phyloP scores from a whole-genome alignment of 1,140 invertebrate species.

The Dreissena polymorpha region DNA sequence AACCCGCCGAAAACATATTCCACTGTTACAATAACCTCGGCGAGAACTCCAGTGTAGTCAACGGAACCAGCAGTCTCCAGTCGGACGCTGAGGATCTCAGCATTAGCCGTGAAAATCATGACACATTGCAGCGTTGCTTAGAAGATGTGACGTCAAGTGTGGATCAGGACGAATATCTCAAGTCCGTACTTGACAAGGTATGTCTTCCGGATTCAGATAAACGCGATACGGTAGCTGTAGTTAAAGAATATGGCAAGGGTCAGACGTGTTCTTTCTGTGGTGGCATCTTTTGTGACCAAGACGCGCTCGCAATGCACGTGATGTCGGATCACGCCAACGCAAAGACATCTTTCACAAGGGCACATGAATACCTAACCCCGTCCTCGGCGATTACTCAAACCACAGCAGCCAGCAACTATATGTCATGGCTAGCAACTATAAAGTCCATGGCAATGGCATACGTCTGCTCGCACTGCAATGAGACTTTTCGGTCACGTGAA shows the following conservation, averaged over 20 bases:
- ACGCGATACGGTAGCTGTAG: background rate
- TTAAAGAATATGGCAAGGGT: conserved; percentile 28
- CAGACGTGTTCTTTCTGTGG: conserved; percentile 46
- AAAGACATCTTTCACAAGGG: conserved; percentile 3
- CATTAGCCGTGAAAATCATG: background rate
- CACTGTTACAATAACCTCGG: background rate
- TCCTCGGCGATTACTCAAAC: background rate
- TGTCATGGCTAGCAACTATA: conserved; percentile 8
- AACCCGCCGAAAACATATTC: background rate
- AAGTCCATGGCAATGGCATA: background rate
- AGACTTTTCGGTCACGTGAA: conserved; percentile 29
- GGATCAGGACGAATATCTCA: conserved; percentile 51
- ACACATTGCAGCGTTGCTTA: conserved; percentile 21
- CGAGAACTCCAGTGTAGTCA: background rate
- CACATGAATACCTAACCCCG: background rate
- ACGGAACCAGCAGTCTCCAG: background rate
- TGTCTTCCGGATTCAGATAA: background rate
- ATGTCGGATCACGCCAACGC: conserved; percentile 55
- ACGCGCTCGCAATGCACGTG: conserved; percentile 58
- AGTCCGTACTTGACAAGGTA: conserved; percentile 52
- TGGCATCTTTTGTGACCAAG: conserved; percentile 43
- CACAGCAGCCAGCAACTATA: background rate
- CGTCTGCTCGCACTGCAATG: conserved; percentile 38
- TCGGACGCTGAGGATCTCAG: background rate
- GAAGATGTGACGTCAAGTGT: conserved; percentile 48